Conservation (phyloP, 1,140 invertebrate genomes). For the Sycophila sp. region DNA sequence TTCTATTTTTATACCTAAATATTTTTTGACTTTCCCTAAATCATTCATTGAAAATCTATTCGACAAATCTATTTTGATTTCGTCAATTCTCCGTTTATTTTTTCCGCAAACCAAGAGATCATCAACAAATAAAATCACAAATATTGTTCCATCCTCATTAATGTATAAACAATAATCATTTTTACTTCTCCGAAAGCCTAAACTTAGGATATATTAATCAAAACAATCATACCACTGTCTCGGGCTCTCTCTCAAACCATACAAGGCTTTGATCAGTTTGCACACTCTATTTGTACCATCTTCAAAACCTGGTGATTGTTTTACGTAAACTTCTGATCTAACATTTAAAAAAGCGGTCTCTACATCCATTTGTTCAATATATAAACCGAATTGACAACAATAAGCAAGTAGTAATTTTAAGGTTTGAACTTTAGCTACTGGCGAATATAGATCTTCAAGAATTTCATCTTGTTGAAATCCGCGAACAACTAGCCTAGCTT, state of each 20-base stretch:
- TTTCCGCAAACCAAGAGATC: slow-evolving; percentile 4
- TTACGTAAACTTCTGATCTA: not conserved
- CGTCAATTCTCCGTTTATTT: not conserved
- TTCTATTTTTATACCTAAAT: not conserved
- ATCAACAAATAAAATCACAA: not conserved
- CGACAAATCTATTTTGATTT: not conserved
- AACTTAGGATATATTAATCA: slow-evolving; percentile 21
- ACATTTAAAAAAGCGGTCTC: not conserved
- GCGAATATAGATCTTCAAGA: slow-evolving; percentile 32
- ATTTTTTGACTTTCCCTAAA: not conserved
- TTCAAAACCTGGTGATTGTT: not conserved
- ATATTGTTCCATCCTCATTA: not conserved
- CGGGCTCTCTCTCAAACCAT: slow-evolving; percentile 49
- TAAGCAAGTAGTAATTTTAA: not conserved
- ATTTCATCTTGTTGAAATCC: slow-evolving; percentile 43
- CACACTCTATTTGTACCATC: slow-evolving; percentile 41
- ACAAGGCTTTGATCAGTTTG: slow-evolving; percentile 48
- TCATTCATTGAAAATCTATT: not conserved
- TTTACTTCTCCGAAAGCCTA: slow-evolving; percentile 34
- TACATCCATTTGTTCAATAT: not conserved
- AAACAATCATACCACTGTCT: slow-evolving; percentile 23
- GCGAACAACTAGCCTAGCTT: slow-evolving; percentile 47
- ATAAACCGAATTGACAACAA: not conserved
- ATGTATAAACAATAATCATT: slow-evolving; percentile 18
- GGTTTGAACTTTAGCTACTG: slow-evolving; percentile 12